Conservation (phyloP, 37 sponge, comb jelly and placozoan genomes). For the Aplysina aerophoba region DNA sequence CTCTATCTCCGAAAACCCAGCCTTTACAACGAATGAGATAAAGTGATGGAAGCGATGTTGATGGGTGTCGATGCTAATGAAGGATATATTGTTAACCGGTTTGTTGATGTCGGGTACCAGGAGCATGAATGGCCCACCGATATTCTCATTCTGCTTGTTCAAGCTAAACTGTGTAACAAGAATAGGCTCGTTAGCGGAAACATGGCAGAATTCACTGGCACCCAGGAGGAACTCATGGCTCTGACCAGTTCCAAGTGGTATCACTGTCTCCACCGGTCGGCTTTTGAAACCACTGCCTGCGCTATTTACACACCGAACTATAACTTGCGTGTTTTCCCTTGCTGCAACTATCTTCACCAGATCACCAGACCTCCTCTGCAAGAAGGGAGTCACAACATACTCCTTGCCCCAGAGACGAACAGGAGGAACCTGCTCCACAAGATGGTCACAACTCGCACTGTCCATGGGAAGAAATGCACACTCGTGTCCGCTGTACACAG, state of each 20-base stretch:
- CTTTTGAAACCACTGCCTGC: too few relatives aligned
- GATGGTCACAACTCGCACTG: neutral
- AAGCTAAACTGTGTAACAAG: constrained; percentile 1
- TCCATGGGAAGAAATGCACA: neutral
- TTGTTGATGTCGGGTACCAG: constrained; percentile 9
- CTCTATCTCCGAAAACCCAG: too few relatives aligned
- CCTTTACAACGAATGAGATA: neutral
- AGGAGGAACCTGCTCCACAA: constrained; percentile 28
- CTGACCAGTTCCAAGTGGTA: neutral
- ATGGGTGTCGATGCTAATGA: constrained; percentile 3
- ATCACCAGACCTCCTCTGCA: neutral
- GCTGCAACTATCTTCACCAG: constrained; percentile 9
- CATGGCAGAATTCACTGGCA: neutral
- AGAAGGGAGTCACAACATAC: constrained; percentile 2
- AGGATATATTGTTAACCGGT: neutral
- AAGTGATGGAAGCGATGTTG: constrained; percentile 16
- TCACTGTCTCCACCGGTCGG: neutral
- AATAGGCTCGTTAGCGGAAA: neutral
- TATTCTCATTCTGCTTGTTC: neutral
- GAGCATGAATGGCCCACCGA: constrained; percentile 18
- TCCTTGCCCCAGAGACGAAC: constrained; percentile 8
- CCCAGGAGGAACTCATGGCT: neutral
- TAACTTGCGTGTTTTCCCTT: neutral
- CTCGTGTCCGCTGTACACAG: constrained; percentile 33
- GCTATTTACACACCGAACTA: neutral